Base-by-base conservation (phyloP, 2,113 vertebrate genomes). In the Plotosus lineatus region DNA sequence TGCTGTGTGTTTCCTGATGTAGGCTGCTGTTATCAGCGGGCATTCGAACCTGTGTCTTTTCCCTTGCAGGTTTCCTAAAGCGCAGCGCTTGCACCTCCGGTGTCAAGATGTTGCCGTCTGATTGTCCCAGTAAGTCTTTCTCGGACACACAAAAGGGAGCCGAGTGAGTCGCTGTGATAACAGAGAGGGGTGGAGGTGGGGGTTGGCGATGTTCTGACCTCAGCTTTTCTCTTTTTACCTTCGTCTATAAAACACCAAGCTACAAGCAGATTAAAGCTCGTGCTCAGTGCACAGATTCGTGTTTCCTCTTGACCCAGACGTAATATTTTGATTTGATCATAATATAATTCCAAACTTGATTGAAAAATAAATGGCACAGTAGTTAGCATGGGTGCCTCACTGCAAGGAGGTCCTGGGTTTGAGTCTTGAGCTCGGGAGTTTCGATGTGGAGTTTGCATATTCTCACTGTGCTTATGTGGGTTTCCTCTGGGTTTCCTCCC, bases 1-100 rank as follows among this genome's bases (percentile, higher is more conserved):
- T 89, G 85, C 87, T 89, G 90, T 91, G 92, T 90, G 93, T 94
- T 95, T 97, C 93, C 94, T 96, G 94, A 89, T 91, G 91, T 94
- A 88, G 89, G 83, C 88, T 90, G 88, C 75, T 81, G 91, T 93
- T 94, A 93, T 93, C 91, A 92, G 91, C 88, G 89, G 88, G 91
- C 87, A 83, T 80, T 87, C 89, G 87, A 89, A 85, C 88, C 88
- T 84, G 88, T 88, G 87, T 91, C 86, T 92, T 87, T 92, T 92
- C 91, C 92, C 88, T 90, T 90, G 87, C 92, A 92, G 92, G 89
- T 92, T 94, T 94, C 93, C 93, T 94, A 89, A 91, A 88, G 85
- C 89, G 85, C 90, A 87, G 90, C 91, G 89, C 90, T 90, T 80
- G 83, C 86, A 89, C 91, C 92, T 93, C 90, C 87, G 90, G 92